phyloP scores from a whole-genome alignment of 2,797 vertebrate species.

The Falco concolor region DNA sequence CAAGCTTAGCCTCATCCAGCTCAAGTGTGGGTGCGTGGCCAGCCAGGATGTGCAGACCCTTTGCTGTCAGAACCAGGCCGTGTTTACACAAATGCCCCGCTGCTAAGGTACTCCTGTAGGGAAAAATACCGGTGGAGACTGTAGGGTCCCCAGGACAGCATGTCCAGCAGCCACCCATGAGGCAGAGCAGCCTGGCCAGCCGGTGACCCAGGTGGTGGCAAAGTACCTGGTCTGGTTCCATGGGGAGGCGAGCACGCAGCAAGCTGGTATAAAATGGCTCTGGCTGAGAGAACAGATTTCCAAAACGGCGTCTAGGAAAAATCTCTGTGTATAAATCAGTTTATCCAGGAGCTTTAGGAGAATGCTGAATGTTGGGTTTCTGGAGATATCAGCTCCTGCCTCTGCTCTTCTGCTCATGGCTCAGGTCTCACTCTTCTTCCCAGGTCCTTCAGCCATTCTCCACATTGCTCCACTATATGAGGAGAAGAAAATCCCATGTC shows the following conservation, averaged over 20 bases:
- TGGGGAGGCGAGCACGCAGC: not conserved
- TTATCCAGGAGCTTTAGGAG: not conserved
- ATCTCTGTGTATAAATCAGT: not conserved
- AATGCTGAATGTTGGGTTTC: not conserved
- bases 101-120: not conserved
- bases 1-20: not conserved
- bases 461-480: not conserved
- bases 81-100: not conserved
- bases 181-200: not conserved
- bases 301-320: not conserved
- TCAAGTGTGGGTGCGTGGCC: not conserved
- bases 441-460: not conserved
- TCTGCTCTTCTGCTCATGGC: not conserved
- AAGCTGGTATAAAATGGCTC: not conserved
- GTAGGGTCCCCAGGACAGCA: not conserved
- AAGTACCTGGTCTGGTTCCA: fast-evolving
- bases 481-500: not conserved
- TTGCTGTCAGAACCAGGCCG: not conserved
- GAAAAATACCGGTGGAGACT: not conserved
- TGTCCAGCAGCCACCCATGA: fast-evolving
- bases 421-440: not conserved
- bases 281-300: not conserved
- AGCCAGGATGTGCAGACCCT: not conserved
- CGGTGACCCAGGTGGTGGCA: not conserved
- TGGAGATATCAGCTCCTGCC: not conserved